Evolutionary conservation across 2,888 invertebrate species (phyloP), one percentile per base, ranked within the genome.

Genomic region (Chymomyza fuscimana): DNA sequence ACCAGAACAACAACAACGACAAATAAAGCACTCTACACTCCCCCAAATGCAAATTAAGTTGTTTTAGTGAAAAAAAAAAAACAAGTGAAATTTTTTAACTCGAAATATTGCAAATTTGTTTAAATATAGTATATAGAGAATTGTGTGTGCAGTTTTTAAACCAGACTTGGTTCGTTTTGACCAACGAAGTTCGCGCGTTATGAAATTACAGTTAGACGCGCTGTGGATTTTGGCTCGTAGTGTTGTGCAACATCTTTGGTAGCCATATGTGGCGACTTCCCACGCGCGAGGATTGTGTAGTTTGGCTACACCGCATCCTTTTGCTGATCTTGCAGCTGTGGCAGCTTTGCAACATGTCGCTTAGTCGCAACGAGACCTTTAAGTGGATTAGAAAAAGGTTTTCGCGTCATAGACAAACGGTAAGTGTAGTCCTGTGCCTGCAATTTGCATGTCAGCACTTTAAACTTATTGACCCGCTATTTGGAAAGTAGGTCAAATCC

Each of bases 371-470:
- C 70, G 71, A 84, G 74, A 87, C 91, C 70, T 82, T 91, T 72
- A 90, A 90, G 72, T 91, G 91, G 91, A 90, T 91, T 80, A 88
- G 84, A 67, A 82, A 87, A 78, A 87, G 84, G 65, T 80, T 89
- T 65, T 68, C 79, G 70, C 82, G 76, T 63, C 74, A 81, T 68
- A 76, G 22, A 9, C 16, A 10, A 4, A 4, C 19, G 54, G 54
- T 54, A 54, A 54, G 54, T 54, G 16, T 15, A 25, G 15, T 51
- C 51, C 15, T 16, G 32, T 32, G 32, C 32, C 32, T 32, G 32
- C 32, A 32, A 46, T 46, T 46, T 46, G 40, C 40, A 46, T 46
- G 40, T 46, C 40, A 46, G 40, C 32, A 7, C 1, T 5, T 32
- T 7, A 32, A 32, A 19, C 10, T 54, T 54, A 54, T 54, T 54